phyloP scores from a whole-genome alignment of 2,888 invertebrate species.

The Acanthosoma haemorrhoidale region DNA sequence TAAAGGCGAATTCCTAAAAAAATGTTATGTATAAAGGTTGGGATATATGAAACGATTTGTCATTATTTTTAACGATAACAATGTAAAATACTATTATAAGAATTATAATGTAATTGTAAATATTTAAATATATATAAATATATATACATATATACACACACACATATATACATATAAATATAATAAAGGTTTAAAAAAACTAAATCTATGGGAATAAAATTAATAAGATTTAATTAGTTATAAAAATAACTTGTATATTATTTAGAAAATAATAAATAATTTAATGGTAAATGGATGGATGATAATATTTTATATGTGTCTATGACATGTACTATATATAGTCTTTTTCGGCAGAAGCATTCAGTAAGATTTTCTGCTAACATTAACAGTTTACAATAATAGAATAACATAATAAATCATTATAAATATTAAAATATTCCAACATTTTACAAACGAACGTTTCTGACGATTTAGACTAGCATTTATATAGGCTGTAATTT shows the following conservation, averaged over 20 bases:
- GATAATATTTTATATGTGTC: conserved; percentile 12
- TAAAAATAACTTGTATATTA: background rate
- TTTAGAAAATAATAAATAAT: background rate
- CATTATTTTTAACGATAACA: background rate
- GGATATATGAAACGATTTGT: background rate
- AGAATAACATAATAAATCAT: background rate
- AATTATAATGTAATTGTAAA: conserved; percentile 17
- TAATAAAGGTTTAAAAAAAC: background rate
- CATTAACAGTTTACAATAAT: background rate
- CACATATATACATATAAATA: background rate
- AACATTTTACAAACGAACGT: background rate
- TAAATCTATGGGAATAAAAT: conserved; percentile 1
- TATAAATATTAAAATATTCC: too few relatives aligned
- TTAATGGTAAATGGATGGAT: background rate
- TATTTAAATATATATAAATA: conserved; percentile 17
- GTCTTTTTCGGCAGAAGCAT: conserved; percentile 10
- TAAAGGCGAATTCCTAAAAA: too few relatives aligned
- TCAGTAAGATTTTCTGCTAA: too few relatives aligned
- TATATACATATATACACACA: background rate
- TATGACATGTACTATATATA: conserved; percentile 1
- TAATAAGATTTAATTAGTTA: conserved; percentile 6
- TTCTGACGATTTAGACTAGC: conserved; percentile 18
- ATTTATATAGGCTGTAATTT: conserved; percentile 18
- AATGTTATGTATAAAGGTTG: background rate
- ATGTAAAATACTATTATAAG: background rate